Evolutionary conservation across 2,113 vertebrate genomes (phyloP), one percentile per base, ranked within the genome.

Genomic region (Chascanopsetta lugubris): DNA sequence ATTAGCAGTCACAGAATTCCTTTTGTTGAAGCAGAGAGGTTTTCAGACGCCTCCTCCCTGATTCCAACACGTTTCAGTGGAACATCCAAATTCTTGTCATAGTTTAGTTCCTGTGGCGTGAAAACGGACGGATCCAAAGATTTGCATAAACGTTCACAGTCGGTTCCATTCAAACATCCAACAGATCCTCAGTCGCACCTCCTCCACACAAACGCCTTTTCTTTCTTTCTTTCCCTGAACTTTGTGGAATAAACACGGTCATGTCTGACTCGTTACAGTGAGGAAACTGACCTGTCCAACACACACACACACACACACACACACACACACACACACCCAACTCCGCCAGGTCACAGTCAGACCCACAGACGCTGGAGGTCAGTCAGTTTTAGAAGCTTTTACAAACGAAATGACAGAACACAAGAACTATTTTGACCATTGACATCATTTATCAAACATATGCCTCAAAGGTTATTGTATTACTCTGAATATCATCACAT

Each of bases 201-300:
- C 53, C 42, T 24, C 27, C 42, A 17, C 9, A 27, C 18, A n/a
- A n/a, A n/a, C 12, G 5, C 4, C 22, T 30, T 32, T 53, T 2
- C 46, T 7, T 84, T 71, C 24, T 20, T 27, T 34, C 24, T 17
- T 55, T 21, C 57, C 42, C 3, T 74, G 77, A 68, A 55, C 34
- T 38, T 15, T 38, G 34, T 38, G 34, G 34, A 79, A 80, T n/a
- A n/a, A n/a, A 81, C 65, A 3, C 15, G 21, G 22, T 66, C 25
- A 22, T 27, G 73, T 47, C 67, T 56, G 70, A 64, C 69, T 77
- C 30, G 4, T 77, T 74, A n/a, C n/a, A 74, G 75, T 25, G 72
- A 68, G 82, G 80, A 88, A 84, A 80, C 54, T 4, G 24, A 73
- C 56, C 22, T 49, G 56, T 84, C 85, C 84, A 88, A 79, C 60